Percentiles rank a stretch among this genome's conserved stretches.
phyloP scores from a whole-genome alignment of 2,888 invertebrate species.

The Junonia oenone region DNA sequence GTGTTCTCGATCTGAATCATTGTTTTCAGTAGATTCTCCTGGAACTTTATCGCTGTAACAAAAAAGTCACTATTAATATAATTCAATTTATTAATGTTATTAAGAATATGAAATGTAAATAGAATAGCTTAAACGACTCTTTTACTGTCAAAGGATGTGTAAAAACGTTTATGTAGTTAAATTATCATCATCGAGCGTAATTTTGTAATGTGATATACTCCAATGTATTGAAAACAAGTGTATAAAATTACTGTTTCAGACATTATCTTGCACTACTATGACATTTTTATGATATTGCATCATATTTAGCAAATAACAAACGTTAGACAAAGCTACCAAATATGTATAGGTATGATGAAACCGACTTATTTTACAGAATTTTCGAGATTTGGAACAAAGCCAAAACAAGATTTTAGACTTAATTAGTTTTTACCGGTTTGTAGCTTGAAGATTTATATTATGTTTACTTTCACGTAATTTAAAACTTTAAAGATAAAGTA shows the following conservation, averaged over 20 bases:
- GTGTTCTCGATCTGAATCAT: constrained; percentile 99
- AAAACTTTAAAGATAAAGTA: not conserved
- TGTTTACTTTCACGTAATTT: not conserved
- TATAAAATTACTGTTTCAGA: not conserved
- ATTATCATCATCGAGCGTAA: not conserved
- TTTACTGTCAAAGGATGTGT: too few relatives aligned
- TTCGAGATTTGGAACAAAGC: constrained; percentile 14
- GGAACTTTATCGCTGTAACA: constrained; percentile 93
- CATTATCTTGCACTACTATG: not conserved
- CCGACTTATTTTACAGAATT: constrained; percentile 18
- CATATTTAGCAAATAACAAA: constrained; percentile 5
- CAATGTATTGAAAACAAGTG: not conserved
- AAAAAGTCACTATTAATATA: too few relatives aligned
- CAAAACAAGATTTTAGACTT: not conserved
- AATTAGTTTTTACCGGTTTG: not conserved
- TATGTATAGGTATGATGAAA: constrained; percentile 1
- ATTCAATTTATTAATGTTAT: too few relatives aligned
- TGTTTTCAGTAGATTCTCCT: constrained; percentile 96
- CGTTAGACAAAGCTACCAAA: constrained; percentile 3
- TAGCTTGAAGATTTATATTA: not conserved
- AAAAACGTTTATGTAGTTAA: not conserved
- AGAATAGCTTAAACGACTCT: too few relatives aligned
- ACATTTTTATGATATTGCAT: not conserved
- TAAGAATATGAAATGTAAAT: too few relatives aligned
- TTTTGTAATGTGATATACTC: not conserved